Base-by-base conservation (phyloP, 2,888 invertebrate genomes). In the Lathronympha strigana region DNA sequence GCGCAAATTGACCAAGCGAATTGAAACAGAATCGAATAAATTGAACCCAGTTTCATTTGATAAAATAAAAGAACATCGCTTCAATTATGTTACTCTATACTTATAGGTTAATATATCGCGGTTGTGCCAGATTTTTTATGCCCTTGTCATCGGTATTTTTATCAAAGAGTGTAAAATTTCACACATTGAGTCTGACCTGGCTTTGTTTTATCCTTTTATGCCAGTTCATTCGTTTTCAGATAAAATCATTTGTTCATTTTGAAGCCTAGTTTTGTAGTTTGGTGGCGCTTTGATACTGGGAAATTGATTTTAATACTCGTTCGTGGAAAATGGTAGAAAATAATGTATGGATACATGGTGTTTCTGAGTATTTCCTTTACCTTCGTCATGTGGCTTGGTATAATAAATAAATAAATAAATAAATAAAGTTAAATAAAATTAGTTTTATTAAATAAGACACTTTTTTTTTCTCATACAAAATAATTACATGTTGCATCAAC, bases 11-110 rank as follows among this genome's bases (percentile, higher is more conserved):
- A 50, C 28, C 57, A 40, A 50, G 17, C 43, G 40, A 50, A 57
- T 57, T n/a, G 50, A 49, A 55, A 63, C 40, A 57, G 40, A 50
- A 63, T 33, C 17, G 33, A 63, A 57, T 63, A 58, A 58, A 64
- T 58, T 51, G 43, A 28, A 33, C 57, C 49, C 23, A n/a, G 23
- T 55, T 58, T 19, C 36, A 36, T 28, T 57, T 19, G 13, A 53
- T 55, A 19, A 45, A 57, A 57, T 19, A 57, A n/a, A 21, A 45
- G 17, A 28, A n/a, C 23, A 5, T 28, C 31, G 13, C 4, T 53
- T 36, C 21, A 36, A 53, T 31, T 53, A 53, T 31, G 23, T 17
- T n/a, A 53, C 51, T 33, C 1, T 21, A 9, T 19, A 31, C 19
- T 45, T 31, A 45, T 21, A 31, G 9, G 5, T 38, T 25, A 23